A percentile compares a stretch with the other conserved stretches of the same genome.
phyloP scores from a whole-genome alignment of 2,113 vertebrate genomes.

The Mesoclemmys tuberculata region DNA sequence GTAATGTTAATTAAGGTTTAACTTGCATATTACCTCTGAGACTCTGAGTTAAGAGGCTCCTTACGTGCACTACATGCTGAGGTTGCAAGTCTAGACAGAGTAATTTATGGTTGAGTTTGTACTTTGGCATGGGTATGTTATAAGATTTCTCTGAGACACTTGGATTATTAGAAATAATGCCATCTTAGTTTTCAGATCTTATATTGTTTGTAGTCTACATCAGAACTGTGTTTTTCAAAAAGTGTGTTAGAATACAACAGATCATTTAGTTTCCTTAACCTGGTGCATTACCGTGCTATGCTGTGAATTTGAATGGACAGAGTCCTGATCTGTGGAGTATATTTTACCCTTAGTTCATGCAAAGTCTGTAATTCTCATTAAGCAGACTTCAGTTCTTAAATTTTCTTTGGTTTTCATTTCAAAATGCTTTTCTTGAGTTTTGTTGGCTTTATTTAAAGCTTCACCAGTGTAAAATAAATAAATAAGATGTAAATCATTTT shows the following conservation, averaged over 20 bases:
- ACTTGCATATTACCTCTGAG: not conserved
- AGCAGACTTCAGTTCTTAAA: not conserved
- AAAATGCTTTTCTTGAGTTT: not conserved
- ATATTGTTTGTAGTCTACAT: not conserved
- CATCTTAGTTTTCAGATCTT: not conserved
- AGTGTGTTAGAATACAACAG: not conserved
- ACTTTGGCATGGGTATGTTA: slow-evolving; percentile 15
- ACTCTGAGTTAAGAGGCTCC: slow-evolving; percentile 10
- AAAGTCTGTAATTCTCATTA: not conserved
- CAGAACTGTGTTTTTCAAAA: not conserved
- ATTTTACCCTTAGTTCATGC: too few relatives aligned
- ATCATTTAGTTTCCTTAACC: not conserved
- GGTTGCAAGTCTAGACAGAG: slow-evolving; percentile 45
- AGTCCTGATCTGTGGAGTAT: not conserved
- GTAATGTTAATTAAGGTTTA: not conserved
- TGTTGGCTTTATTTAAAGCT: not conserved
- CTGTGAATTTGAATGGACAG: not conserved
- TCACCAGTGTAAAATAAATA: not conserved
- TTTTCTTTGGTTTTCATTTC: not conserved
- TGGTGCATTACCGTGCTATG: not conserved
- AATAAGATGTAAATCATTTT: not conserved
- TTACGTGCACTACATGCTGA: not conserved
- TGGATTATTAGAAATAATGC: not conserved
- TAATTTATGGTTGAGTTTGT: slow-evolving; percentile 61
- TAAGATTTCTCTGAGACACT: not conserved